Percentiles rank a stretch among this genome's conserved stretches.
Conservation (phyloP, 2,888 invertebrate genomes). For the Plebejus argus region DNA sequence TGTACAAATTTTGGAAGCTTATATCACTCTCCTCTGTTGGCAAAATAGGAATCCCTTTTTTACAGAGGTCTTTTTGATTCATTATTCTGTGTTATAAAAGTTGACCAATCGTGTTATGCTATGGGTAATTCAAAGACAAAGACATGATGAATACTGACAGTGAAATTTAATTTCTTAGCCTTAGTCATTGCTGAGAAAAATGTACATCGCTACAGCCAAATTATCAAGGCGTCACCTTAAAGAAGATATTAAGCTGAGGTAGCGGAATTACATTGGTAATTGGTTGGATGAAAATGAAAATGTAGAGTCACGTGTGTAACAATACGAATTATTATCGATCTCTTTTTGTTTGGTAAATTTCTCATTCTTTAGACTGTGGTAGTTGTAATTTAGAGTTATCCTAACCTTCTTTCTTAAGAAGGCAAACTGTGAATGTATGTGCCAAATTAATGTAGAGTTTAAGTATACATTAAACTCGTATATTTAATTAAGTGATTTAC, state of each 20-base stretch:
- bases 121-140: too few species aligned
- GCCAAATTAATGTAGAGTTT: constrained; percentile 53
- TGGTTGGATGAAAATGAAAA: background rate
- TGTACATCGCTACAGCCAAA: too few species aligned
- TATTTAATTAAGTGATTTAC: constrained; percentile 3
- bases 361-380: background rate
- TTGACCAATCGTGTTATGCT: too few species aligned
- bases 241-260: background rate
- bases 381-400: background rate
- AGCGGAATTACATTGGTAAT: background rate
- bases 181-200: too few species aligned
- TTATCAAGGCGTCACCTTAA: too few species aligned
- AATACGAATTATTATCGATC: background rate
- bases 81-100: too few species aligned
- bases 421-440: constrained; percentile 59
- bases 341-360: background rate
- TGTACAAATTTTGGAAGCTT: too few species aligned
- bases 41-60: too few species aligned
- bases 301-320: background rate
- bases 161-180: too few species aligned
- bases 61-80: too few species aligned
- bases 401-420: constrained; percentile 32
- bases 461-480: background rate
- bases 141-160: too few species aligned
- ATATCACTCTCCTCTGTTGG: too few species aligned